Conservation (phyloP, 1,140 invertebrate species). For the Lepidurus arcticus region DNA sequence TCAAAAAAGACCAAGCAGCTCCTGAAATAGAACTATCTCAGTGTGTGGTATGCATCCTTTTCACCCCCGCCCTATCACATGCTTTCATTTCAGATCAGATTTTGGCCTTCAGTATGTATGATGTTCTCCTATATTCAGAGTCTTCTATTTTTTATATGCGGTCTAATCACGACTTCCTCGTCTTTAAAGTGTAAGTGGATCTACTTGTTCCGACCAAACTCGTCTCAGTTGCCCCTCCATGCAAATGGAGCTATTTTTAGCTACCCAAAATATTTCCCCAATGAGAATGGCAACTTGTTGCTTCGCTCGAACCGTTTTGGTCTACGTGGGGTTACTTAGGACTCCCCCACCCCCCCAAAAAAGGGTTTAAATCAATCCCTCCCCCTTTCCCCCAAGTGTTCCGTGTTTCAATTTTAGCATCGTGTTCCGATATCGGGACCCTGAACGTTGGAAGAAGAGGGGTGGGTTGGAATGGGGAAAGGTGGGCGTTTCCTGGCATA, state of each 20-base stretch:
- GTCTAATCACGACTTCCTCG: too few relatives aligned
- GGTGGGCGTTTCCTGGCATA: not conserved
- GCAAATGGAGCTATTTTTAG: too few relatives aligned
- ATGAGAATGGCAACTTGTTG: not conserved
- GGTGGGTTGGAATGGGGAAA: not conserved
- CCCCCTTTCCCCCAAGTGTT: not conserved
- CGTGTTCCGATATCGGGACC: not conserved
- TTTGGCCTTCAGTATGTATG: not conserved
- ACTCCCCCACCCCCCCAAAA: not conserved
- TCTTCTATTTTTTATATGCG: too few relatives aligned
- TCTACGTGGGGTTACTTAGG: not conserved
- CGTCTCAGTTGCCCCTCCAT: not conserved
- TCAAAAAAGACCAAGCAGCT: not conserved
- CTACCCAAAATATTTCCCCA: not conserved
- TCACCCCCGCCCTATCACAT: not conserved
- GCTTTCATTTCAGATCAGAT: not conserved
- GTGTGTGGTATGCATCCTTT: not conserved
- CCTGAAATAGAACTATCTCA: not conserved
- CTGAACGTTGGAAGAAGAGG: too few relatives aligned
- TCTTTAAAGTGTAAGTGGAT: not conserved
- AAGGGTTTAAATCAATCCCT: not conserved
- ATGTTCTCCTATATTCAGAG: too few relatives aligned
- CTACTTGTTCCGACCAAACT: not conserved
- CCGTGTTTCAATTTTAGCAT: constrained; percentile 2
- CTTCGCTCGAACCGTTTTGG: not conserved